A percentile compares a stretch with the other conserved stretches of the same genome.
These are phyloP conservation scores for Trypoxylus dichotomus DNA, from an alignment of 1,140 invertebrate species.

Conservation along the genomic window DNA sequence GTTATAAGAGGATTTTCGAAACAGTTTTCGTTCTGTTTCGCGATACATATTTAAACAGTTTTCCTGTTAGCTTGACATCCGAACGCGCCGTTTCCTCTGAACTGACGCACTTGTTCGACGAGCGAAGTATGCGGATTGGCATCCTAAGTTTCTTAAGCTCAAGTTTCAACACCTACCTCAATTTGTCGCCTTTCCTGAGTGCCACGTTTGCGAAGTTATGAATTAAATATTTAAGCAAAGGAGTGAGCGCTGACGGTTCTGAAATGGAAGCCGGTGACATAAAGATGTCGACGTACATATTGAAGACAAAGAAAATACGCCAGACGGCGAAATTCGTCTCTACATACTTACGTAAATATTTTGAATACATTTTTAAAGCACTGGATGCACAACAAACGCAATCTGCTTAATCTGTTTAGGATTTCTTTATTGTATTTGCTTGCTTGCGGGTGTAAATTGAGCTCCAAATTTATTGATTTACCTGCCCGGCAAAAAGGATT, in stretches of 20 bases:
- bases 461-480: too few relatives aligned
- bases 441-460: too few relatives aligned
- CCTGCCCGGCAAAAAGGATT: too few relatives aligned
- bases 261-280: background rate
- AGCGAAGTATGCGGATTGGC: background rate
- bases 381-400: too few relatives aligned
- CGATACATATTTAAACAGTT: constrained; percentile 16
- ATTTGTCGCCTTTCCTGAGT: background rate
- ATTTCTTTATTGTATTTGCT: too few relatives aligned
- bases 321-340: background rate
- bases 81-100: background rate
- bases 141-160: constrained; percentile 1
- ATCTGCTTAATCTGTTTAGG: too few relatives aligned
- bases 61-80: background rate
- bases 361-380: background rate
- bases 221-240: background rate
- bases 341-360: background rate
- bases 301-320: background rate
- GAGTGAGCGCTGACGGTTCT: background rate
- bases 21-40: constrained; percentile 11
- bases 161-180: constrained; percentile 2
- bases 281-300: background rate
- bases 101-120: background rate
- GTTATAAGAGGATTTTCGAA: constrained; percentile 23
- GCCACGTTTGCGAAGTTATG: background rate